Evolutionary conservation across 2,888 invertebrate species (phyloP), one percentile per base, ranked within the genome.

Genomic region (Drosophila mimica): DNA sequence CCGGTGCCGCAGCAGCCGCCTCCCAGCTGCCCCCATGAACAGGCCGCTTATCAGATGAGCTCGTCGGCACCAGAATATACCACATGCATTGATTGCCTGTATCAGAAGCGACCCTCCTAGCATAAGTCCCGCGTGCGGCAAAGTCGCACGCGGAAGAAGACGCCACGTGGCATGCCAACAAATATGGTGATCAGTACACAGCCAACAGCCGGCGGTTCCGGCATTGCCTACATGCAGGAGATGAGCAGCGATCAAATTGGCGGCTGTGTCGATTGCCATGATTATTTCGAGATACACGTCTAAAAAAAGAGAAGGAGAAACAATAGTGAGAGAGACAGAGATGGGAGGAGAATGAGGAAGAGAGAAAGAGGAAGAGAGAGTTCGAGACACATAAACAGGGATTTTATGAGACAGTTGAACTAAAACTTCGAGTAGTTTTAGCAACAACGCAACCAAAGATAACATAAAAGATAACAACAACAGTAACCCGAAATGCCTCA

Each of bases 21-120:
- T 17, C 46, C 17, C n/a, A 74, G 70, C 66, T 83, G 74, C 53
- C 77, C 71, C 7, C 89, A 87, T n/a, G 89, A 87, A 17, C 74
- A 76, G 3, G 36, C 62, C 3, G 49, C 79, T 48, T 80, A 87
- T 93, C 86, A 90, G 71, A 65, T 91, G 25, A 92, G 92, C 79
- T 91, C 92, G 15, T 92, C 92, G 46, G 94, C 94, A 17, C 95
- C 96, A 65, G 96, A 96, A 77, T 95, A 95, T 69, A 95, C 96
- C 54, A 96, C 96, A 33, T 96, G 96, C 93, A 96, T 96, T 82
- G 96, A 96, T 90, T 96, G 96, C 91, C 95, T 96, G 92, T 94
- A 96, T 51, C 95, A 96, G 68, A 94, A 94, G 81, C 94, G 95
- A 92, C 94, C 94, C 81, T 95, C 95, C 94, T 95, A 95, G 95